A percentile compares a stretch with the other conserved stretches of the same genome.
Evolutionary conservation across 2,113 vertebrate species (phyloP).

Genomic region (Callaeas wilsoni): DNA sequence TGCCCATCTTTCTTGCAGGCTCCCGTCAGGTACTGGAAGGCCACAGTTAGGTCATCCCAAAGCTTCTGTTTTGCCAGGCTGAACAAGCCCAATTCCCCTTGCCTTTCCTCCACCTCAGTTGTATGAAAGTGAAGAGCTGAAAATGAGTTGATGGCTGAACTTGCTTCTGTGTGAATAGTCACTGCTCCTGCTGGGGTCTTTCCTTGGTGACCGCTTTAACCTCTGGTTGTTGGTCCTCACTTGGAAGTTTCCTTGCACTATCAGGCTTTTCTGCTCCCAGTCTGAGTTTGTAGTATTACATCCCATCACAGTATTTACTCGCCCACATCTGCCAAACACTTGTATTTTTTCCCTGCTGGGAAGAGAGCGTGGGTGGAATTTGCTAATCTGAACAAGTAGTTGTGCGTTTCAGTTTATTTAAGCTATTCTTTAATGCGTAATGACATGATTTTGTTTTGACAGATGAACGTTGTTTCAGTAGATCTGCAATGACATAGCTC

Average conservation of each 20-base stretch:
- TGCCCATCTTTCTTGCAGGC: neutral
- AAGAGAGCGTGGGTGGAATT: neutral
- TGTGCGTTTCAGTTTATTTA: neutral
- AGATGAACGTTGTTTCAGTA: slow-evolving; percentile 24
- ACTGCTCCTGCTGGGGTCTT: accelerated
- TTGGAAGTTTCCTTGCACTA: neutral
- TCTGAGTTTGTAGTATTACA: neutral
- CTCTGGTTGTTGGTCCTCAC: neutral
- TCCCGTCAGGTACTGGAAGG: neutral
- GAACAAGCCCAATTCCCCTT: neutral
- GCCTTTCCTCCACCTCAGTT: neutral
- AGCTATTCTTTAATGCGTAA: neutral
- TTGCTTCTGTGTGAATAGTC: accelerated
- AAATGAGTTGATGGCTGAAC: neutral
- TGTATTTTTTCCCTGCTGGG: neutral
- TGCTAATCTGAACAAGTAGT: neutral
- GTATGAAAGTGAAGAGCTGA: neutral
- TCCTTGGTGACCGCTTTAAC: neutral
- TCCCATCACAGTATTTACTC: neutral
- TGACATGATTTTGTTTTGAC: slow-evolving; percentile 42
- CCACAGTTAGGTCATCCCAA: neutral
- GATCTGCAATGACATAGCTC: slow-evolving; percentile 29
- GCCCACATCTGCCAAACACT: neutral
- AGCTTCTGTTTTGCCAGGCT: neutral
- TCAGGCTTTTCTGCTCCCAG: neutral